Base-by-base conservation (phyloP, 2,113 vertebrate species). In the Odocoileus virginianus region DNA sequence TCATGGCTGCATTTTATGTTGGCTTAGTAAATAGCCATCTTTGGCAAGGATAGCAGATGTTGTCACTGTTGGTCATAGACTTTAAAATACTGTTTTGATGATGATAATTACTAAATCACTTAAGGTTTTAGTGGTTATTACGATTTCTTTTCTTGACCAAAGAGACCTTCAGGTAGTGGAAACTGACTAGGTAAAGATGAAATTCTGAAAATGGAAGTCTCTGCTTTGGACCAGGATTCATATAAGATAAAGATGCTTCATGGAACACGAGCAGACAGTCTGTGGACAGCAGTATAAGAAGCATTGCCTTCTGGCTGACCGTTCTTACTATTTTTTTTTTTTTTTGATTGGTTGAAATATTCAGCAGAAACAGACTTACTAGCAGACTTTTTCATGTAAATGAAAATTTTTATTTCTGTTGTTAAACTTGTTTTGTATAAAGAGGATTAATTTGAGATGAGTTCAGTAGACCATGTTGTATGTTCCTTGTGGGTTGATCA, bases 361-460 rank as follows among this genome's bases (percentile, higher is more conserved):
- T 91, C 54, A 83, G 30, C 33, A 89, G 91, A 93, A 92, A 78
- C 28, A 91, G 33, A 64, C 16, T 71, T 14, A 36, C 4, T 79
- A 87, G 94, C 13, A 86, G 79, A 74, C 25, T 54, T 79, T 92
- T 79, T 25, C 64, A n/a, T 36, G 17, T 45, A 54, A 97, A 64
- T 94, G 55, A 81, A 91, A 74, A n/a, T n/a, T 58, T 91, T 91
- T 40, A 76, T 95, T 96, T 95, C 76, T 87, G 25, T 78, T 57
- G 25, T 83, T 74, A 91, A 74, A 58, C 60, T 88, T 87, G 30
- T 84, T 90, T 52, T 95, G 5, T 88, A 14, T 91, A 64, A 82
- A 11, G 9, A 81, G 67, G 19, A 40, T 78, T 86, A 89, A 60
- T 87, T 89, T 86, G 87, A 95, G 55, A 83, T 78, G 54, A 79